phyloP scores from a whole-genome alignment of 2,888 invertebrate species.

The Ochropleura plecta region DNA sequence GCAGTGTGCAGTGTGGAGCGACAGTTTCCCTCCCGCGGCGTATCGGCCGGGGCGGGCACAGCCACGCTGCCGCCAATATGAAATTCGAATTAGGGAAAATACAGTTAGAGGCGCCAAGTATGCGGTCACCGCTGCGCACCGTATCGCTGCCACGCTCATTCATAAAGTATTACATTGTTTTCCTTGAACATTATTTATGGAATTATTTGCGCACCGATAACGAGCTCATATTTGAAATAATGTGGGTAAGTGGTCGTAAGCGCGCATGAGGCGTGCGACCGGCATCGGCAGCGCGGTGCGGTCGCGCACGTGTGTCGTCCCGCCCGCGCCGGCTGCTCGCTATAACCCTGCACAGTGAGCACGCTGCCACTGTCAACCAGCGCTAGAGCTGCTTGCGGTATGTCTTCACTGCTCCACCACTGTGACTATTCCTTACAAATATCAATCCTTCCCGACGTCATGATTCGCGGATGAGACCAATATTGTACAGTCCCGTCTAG shows the following conservation, averaged over 20 bases:
- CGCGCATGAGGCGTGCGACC: constrained; percentile 1
- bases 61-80: constrained; percentile 26
- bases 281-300: constrained; percentile 30
- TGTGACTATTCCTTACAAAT: background rate
- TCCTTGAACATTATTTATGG: constrained; percentile 67
- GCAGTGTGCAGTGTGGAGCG: background rate
- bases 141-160: constrained; percentile 54
- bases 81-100: constrained; percentile 63
- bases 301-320: constrained; percentile 42
- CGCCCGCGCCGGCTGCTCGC: background rate
- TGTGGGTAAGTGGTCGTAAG: constrained; percentile 31
- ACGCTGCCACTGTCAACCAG: background rate
- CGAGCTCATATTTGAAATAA: constrained; percentile 59
- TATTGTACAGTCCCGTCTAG: background rate
- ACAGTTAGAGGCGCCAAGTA: constrained; percentile 43
- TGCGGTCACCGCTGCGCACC: constrained; percentile 24
- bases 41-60: background rate
- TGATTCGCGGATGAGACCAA: background rate
- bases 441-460: background rate
- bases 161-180: constrained; percentile 67
- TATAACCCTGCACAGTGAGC: background rate
- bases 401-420: background rate
- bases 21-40: constrained; percentile 32
- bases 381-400: background rate
- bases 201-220: constrained; percentile 66